phyloP scores from a whole-genome alignment of 1,140 invertebrate genomes.

The Stenopsyche tienmushanensis region DNA sequence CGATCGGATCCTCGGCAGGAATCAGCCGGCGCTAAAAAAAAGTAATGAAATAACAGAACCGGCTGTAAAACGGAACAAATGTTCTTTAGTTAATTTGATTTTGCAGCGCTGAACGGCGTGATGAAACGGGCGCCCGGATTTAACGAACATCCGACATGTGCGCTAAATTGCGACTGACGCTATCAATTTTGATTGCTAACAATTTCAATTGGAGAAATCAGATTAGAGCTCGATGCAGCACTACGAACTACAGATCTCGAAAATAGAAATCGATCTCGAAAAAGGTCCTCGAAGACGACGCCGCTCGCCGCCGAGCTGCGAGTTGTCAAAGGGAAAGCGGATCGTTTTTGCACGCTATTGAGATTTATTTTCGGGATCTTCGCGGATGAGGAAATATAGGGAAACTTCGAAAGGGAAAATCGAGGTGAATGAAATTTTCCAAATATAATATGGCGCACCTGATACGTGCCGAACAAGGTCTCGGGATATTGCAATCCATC shows the following conservation, averaged over 20 bases:
- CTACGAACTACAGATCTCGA: too few species aligned
- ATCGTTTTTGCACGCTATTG: too few species aligned
- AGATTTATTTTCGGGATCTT: too few species aligned
- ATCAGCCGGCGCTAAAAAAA: not conserved
- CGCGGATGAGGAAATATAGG: too few species aligned
- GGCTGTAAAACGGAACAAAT: constrained; percentile 2
- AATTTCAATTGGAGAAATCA: too few species aligned
- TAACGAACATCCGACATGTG: not conserved
- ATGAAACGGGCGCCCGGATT: not conserved
- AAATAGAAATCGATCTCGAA: too few species aligned
- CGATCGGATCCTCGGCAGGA: not conserved
- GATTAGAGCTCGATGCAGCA: too few species aligned
- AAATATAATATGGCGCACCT: constrained; percentile 18
- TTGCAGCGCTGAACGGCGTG: not conserved
- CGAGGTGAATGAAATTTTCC: constrained; percentile 5
- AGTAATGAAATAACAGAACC: not conserved
- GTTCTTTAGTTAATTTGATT: constrained; percentile 5
- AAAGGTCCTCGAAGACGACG: too few species aligned
- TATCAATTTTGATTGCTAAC: not conserved
- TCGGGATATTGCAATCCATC: constrained; percentile 34
- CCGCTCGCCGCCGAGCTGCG: too few species aligned
- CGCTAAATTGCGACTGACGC: not conserved
- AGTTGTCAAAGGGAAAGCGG: too few species aligned
- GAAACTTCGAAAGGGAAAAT: too few species aligned
- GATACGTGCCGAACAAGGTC: constrained; percentile 9